A percentile compares a stretch with the other conserved stretches of the same genome.
phyloP scores from a whole-genome alignment of 2,113 vertebrate species.

The Arizona elegans region DNA sequence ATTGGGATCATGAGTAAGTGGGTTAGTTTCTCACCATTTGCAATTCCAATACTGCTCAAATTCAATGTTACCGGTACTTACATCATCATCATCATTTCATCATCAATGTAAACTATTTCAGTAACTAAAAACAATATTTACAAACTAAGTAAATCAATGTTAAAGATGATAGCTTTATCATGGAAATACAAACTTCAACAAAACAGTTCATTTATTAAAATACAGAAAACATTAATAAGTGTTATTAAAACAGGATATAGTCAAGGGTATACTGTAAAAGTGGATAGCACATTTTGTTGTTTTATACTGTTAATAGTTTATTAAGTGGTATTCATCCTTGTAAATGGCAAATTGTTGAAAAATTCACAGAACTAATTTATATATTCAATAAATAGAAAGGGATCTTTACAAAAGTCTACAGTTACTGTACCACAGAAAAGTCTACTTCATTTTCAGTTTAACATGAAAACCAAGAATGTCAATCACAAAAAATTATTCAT shows the following conservation, averaged over 20 bases:
- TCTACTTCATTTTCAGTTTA: constrained; percentile 38
- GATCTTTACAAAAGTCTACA: constrained; percentile 46
- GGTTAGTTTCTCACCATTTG: background rate
- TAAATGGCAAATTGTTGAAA: constrained; percentile 10
- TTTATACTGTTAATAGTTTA: constrained; percentile 24
- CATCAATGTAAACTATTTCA: constrained; percentile 56
- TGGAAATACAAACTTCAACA: constrained; percentile 62
- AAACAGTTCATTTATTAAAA: constrained; percentile 53
- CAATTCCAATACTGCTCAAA: background rate
- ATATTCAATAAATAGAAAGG: constrained; percentile 28
- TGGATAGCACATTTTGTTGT: constrained; percentile 32
- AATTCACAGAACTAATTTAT: constrained; percentile 31
- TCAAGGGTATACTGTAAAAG: constrained; percentile 11
- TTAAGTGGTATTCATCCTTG: constrained; percentile 13
- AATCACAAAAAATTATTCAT: constrained; percentile 42
- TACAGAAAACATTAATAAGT: constrained; percentile 42
- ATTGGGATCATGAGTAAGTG: background rate
- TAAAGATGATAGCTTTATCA: constrained; percentile 14
- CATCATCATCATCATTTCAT: background rate
- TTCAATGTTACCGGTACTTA: background rate
- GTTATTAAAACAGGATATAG: constrained; percentile 34
- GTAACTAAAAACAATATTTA: constrained; percentile 48
- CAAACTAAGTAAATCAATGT: constrained; percentile 39
- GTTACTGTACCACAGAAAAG: constrained; percentile 44
- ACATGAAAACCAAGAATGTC: constrained; percentile 38